A percentile compares a stretch with the other conserved stretches of the same genome.
Conservation (phyloP, 2,888 invertebrate species). For the Aspidiotus rigidus region DNA sequence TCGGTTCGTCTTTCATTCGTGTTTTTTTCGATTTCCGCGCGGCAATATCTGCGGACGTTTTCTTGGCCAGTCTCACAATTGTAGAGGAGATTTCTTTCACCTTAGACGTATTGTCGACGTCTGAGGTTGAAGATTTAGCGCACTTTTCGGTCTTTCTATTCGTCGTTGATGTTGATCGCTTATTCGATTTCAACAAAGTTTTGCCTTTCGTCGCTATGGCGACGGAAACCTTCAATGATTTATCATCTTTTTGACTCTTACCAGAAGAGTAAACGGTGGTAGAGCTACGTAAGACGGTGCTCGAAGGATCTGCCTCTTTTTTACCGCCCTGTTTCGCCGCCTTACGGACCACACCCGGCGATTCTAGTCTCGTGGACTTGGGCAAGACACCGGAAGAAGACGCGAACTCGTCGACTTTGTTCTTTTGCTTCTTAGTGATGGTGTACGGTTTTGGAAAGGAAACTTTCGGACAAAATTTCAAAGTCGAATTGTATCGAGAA, state of each 20-base stretch:
- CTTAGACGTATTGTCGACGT: neutral
- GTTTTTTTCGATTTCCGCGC: constrained; percentile 20
- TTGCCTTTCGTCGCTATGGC: constrained; percentile 43
- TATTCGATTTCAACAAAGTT: constrained; percentile 41
- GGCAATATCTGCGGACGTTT: constrained; percentile 11
- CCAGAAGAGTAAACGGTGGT: constrained; percentile 42
- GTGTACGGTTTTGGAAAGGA: constrained; percentile 26
- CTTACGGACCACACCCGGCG: constrained; percentile 42
- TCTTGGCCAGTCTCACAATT: constrained; percentile 7
- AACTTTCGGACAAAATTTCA: constrained; percentile 43
- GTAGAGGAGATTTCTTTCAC: neutral
- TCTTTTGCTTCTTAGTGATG: constrained; percentile 15
- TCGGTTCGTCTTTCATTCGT: neutral
- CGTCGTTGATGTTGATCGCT: constrained; percentile 27
- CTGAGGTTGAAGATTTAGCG: constrained; percentile 16
- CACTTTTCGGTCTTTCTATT: constrained; percentile 29
- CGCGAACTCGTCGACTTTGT: neutral
- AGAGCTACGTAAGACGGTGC: constrained; percentile 39
- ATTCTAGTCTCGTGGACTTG: constrained; percentile 14
- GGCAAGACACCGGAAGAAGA: neutral
- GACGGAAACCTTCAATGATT: constrained; percentile 45
- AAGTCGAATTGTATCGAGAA: constrained; percentile 61
- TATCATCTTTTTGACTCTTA: constrained; percentile 41
- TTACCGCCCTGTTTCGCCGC: constrained; percentile 38
- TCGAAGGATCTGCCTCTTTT: neutral